A percentile compares a stretch with the other conserved stretches of the same genome.
Evolutionary conservation across 2,113 vertebrate species (phyloP).

Genomic region (Electrona antarctica): DNA sequence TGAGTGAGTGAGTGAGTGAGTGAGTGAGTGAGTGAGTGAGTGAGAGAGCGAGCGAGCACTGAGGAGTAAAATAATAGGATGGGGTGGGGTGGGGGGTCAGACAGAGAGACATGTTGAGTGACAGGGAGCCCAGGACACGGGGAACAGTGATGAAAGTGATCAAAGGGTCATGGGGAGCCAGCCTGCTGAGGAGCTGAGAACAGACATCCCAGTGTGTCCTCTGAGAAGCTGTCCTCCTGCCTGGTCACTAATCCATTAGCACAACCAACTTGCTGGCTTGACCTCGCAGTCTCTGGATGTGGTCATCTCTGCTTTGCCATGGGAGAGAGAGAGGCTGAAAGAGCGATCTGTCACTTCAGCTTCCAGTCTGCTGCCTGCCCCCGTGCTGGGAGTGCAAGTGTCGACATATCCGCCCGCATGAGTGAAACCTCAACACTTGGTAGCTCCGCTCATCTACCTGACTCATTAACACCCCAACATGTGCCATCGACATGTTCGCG

Average conservation of each 20-base stretch:
- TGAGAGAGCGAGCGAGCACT: background rate
- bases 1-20: background rate
- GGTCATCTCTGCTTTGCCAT: slow-evolving; percentile 53
- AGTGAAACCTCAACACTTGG: slow-evolving; percentile 35
- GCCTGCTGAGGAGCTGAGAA: slow-evolving; percentile 60
- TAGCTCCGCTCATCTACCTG: slow-evolving; percentile 39
- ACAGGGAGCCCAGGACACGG: slow-evolving; percentile 12
- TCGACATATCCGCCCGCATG: slow-evolving; percentile 51
- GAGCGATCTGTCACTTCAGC: slow-evolving; percentile 62
- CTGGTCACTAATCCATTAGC: slow-evolving; percentile 71
- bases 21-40: background rate
- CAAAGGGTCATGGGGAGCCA: slow-evolving; percentile 32
- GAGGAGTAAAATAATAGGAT: too few relatives aligned
- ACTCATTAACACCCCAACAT: slow-evolving; percentile 59
- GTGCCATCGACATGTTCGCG: slow-evolving; percentile 23
- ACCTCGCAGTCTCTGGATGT: slow-evolving; percentile 59
- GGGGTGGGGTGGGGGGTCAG: background rate
- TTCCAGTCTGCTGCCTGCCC: slow-evolving; percentile 59
- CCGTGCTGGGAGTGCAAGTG: slow-evolving; percentile 53
- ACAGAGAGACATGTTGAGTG: background rate
- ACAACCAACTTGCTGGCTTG: slow-evolving; percentile 61
- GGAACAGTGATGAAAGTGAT: slow-evolving; percentile 21
- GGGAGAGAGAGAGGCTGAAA: slow-evolving; percentile 7
- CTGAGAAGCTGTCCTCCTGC: slow-evolving; percentile 57
- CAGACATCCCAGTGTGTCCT: slow-evolving; percentile 45